phyloP scores from a whole-genome alignment of 2,888 invertebrate species.

The Syrista parreyssii region DNA sequence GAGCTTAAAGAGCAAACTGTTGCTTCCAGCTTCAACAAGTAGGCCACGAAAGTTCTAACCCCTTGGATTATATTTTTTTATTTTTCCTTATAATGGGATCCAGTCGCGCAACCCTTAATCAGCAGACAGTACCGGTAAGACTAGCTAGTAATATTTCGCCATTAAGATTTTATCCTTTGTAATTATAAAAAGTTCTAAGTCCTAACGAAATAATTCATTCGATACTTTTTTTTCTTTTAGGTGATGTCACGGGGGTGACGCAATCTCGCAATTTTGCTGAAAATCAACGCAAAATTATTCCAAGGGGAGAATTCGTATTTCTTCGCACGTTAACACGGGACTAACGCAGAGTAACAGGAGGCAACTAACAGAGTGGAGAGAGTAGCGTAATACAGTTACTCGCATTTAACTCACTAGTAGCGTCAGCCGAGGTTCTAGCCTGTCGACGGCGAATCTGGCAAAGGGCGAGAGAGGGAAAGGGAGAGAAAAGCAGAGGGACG shows the following conservation, averaged over 20 bases:
- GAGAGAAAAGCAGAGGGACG: background rate
- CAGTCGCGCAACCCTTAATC: background rate
- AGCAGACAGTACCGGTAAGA: background rate
- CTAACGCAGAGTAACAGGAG: background rate
- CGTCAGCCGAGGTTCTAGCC: background rate
- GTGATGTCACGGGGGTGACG: background rate
- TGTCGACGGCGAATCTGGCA: background rate
- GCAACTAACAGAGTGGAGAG: background rate
- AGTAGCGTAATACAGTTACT: background rate
- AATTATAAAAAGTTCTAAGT: too few species aligned
- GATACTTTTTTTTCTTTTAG: too few species aligned
- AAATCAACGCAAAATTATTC: background rate
- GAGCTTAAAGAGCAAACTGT: conserved; percentile 61
- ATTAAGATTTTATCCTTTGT: too few species aligned
- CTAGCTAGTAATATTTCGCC: too few species aligned
- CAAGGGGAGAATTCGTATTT: background rate
- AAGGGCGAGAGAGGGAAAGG: background rate
- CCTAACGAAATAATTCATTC: too few species aligned
- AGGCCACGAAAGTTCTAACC: conserved; percentile 29
- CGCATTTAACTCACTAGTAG: conserved; percentile 1
- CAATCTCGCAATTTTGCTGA: background rate
- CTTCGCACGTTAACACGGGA: background rate
- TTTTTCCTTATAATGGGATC: background rate
- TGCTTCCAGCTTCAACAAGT: conserved; percentile 64
- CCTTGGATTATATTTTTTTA: background rate